Conservation (phyloP, 2,888 invertebrate genomes). For the Philhelius pedissequus region DNA sequence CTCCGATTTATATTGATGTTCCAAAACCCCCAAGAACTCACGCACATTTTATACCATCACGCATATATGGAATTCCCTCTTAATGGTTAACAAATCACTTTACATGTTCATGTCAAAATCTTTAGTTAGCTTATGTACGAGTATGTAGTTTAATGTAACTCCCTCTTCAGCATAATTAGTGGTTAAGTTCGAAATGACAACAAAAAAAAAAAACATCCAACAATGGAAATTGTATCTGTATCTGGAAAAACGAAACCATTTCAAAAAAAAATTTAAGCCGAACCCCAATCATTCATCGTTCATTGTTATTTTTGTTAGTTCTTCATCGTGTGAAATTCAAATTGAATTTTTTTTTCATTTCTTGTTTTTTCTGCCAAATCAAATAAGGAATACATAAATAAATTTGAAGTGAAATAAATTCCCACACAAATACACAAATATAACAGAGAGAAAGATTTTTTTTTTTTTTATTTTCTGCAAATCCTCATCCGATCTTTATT, state of each 20-base stretch:
- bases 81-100: constrained; percentile 32
- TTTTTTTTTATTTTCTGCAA: neutral
- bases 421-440: constrained; percentile 40
- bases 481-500: constrained; percentile 1
- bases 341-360: neutral
- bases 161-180: constrained; percentile 50
- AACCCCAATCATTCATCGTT: neutral
- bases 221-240: constrained; percentile 43
- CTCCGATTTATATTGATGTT: constrained; percentile 23
- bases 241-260: constrained; percentile 21
- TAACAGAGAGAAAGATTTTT: neutral
- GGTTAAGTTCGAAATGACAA: constrained; percentile 55
- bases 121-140: too few relatives aligned
- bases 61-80: neutral
- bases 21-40: neutral
- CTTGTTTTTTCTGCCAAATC: constrained; percentile 49
- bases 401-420: constrained; percentile 9
- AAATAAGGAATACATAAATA: constrained; percentile 29
- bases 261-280: constrained; percentile 11
- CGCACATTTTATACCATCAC: constrained; percentile 18
- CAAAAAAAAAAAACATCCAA: constrained; percentile 32
- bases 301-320: constrained; percentile 12
- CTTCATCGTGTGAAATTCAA: constrained; percentile 48
- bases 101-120: constrained; percentile 46
- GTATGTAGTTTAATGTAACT: neutral